phyloP scores from a whole-genome alignment of 1,140 invertebrate species.

The Ctenoplectra terminalis region DNA sequence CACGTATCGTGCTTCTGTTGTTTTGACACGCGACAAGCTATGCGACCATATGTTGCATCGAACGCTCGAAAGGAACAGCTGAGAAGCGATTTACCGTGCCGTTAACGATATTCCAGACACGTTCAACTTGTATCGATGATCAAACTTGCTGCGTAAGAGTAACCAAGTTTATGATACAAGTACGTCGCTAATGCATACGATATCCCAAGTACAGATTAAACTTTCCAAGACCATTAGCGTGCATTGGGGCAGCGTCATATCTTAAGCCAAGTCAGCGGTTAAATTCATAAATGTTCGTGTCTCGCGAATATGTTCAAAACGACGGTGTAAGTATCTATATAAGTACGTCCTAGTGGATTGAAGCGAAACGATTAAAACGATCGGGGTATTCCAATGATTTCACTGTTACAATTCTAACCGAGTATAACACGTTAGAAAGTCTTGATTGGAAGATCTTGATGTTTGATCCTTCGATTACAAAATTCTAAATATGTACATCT shows the following conservation, averaged over 20 bases:
- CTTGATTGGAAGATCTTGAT: too few relatives aligned
- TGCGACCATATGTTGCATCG: background rate
- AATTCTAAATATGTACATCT: background rate
- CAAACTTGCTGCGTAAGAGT: constrained; percentile 41
- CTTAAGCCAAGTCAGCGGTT: constrained; percentile 60
- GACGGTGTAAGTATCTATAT: constrained; percentile 2
- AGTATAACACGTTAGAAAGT: too few relatives aligned
- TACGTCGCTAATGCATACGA: constrained; percentile 44
- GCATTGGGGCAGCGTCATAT: constrained; percentile 39
- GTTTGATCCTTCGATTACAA: too few relatives aligned
- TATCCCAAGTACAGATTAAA: constrained; percentile 52
- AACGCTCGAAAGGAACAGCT: background rate
- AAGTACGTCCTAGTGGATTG: constrained; percentile 21
- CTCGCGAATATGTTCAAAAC: constrained; percentile 43
- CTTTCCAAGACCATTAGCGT: constrained; percentile 62
- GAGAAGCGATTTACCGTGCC: background rate
- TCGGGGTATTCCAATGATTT: too few relatives aligned
- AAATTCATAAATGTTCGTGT: constrained; percentile 59
- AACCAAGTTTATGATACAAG: constrained; percentile 38
- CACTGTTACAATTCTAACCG: too few relatives aligned
- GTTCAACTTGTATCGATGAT: constrained; percentile 23
- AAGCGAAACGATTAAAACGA: background rate
- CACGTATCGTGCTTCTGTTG: background rate
- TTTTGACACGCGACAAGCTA: background rate
- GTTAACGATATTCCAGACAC: constrained; percentile 11